Percentiles rank a stretch among this genome's conserved stretches.
These are phyloP conservation scores for Saccostrea cuccullata DNA, from an alignment of 1,140 invertebrate species.

Conservation along the genomic window DNA sequence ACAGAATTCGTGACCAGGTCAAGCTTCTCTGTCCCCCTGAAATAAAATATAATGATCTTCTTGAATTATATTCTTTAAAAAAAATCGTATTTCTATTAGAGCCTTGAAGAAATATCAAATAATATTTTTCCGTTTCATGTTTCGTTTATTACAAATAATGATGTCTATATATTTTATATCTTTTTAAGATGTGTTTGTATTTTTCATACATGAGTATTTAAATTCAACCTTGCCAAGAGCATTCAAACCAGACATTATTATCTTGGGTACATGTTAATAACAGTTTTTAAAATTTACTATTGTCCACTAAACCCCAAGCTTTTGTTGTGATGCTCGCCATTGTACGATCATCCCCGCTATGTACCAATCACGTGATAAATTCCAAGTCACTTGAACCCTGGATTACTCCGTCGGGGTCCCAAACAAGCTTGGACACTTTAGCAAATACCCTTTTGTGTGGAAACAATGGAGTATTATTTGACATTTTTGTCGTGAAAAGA, in stretches of 20 bases:
- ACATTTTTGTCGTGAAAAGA: slow-evolving; percentile 38
- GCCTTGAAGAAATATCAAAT: background rate
- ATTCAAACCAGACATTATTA: slow-evolving; percentile 38
- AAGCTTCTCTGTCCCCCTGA: background rate
- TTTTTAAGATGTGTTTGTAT: background rate
- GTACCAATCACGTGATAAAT: slow-evolving; percentile 36
- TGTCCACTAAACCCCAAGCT: slow-evolving; percentile 5
- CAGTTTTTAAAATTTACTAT: slow-evolving; percentile 33
- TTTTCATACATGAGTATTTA: background rate
- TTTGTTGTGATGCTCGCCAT: slow-evolving; percentile 23
- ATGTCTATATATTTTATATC: background rate
- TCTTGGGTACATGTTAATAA: slow-evolving; percentile 26
- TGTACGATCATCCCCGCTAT: slow-evolving; percentile 22
- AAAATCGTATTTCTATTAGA: background rate
- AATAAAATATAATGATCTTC: background rate
- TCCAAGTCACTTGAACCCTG: slow-evolving; percentile 41
- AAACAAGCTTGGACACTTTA: slow-evolving; percentile 18
- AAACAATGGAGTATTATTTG: slow-evolving; percentile 39
- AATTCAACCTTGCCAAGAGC: slow-evolving; percentile 21
- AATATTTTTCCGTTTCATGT: background rate
- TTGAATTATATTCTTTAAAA: background rate
- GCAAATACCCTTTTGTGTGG: slow-evolving; percentile 15
- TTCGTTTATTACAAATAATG: background rate
- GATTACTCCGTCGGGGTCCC: slow-evolving; percentile 30
- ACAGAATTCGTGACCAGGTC: background rate